phyloP scores from a whole-genome alignment of 2,888 invertebrate species.

The Ametastegia equiseti region DNA sequence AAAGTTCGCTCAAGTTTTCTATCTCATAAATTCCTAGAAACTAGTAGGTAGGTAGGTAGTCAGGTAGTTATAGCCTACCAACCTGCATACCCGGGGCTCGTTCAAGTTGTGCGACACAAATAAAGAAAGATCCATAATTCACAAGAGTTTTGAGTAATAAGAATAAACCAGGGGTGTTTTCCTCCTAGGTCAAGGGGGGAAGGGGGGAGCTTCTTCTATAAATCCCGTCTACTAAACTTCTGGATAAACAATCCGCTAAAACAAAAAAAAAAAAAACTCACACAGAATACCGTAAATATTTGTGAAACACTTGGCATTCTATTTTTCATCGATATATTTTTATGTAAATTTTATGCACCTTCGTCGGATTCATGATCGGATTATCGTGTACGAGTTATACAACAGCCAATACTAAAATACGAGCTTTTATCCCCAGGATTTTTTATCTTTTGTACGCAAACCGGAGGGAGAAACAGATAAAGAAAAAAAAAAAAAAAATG shows the following conservation, averaged over 20 bases:
- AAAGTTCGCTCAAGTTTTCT: constrained; percentile 1
- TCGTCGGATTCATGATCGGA: too few species aligned
- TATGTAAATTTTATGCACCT: too few species aligned
- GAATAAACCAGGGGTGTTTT: not conserved
- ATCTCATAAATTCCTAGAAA: constrained; percentile 28
- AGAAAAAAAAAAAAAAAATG: not conserved
- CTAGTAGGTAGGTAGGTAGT: too few species aligned
- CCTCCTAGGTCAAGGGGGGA: not conserved
- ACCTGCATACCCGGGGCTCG: not conserved
- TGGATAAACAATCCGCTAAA: not conserved
- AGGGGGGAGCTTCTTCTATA: not conserved
- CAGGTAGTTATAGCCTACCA: not conserved
- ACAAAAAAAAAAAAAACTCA: not conserved
- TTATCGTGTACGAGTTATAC: too few species aligned
- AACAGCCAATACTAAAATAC: too few species aligned
- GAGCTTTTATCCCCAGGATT: too few species aligned
- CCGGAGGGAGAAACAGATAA: too few species aligned
- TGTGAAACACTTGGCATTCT: too few species aligned
- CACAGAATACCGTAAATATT: too few species aligned
- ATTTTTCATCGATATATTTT: too few species aligned
- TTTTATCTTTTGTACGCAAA: too few species aligned
- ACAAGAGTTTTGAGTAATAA: constrained; percentile 33
- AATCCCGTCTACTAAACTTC: too few species aligned
- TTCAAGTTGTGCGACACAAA: constrained; percentile 6
- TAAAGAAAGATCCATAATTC: constrained; percentile 31